Evolutionary conservation across 2,888 invertebrate species (phyloP), one percentile per base, ranked within the genome.

Genomic region (Ormyrus thymus): DNA sequence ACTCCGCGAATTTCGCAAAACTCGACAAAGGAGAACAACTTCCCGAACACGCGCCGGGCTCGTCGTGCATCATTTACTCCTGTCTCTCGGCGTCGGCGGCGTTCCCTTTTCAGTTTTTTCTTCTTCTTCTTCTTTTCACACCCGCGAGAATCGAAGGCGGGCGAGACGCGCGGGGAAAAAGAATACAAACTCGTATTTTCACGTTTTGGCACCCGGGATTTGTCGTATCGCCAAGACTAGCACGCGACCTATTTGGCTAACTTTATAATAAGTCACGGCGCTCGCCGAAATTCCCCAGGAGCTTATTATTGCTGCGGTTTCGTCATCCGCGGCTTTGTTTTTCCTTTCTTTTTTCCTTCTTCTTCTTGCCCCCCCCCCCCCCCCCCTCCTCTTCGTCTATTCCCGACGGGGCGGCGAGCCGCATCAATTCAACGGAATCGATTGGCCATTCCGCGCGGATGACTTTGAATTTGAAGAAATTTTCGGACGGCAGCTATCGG

Each of bases 201-300:
- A 53, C 70, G 15, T 73, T 80, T 80, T 76, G 79, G 76, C 79
- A 72, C 0, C 72, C 50, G 50, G 71, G 65, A 71, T 76, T 66
- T 72, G 71, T 79, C 72, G 79, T 53, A 64, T 13, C 76, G 77
- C 74, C 80, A 72, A 68, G 29, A 77, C 76, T 68, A 76, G 71
- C 76, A 73, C 77, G 74, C 74, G 77, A 77, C 80, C 80, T 71
- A 80, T 80, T 80, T 80, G 74, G 80, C 80, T 70, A 61, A 80
- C 70, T 70, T 77, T 80, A 29, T 29, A 80, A 80, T 80, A 80
- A 80, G 80, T 80, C 80, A 75, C 58, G 80, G 74, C 77, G 74
- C 70, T 80, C 55, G 66, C 50, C 70, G 70, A 77, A 71, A 80
- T 77, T 77, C 56, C 73, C 43, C 10, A 74, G 43, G 50, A 64